phyloP scores from a whole-genome alignment of 2,113 vertebrate genomes.

The Pimephales promelas region DNA sequence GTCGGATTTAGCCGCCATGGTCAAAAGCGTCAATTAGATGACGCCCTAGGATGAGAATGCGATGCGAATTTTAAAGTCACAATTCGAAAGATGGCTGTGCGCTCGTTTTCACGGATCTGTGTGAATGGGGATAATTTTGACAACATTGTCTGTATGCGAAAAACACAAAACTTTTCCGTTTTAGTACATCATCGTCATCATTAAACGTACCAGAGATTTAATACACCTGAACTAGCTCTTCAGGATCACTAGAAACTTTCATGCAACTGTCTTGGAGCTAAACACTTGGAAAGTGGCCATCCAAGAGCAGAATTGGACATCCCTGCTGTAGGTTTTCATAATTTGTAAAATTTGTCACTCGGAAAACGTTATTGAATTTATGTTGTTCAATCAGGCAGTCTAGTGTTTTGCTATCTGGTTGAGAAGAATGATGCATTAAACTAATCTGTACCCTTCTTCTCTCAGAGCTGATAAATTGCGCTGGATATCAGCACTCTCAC shows the following conservation, averaged over 20 bases:
- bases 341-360: neutral
- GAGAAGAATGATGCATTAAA: neutral
- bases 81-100: too few species aligned
- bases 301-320: neutral
- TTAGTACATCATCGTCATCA: too few species aligned
- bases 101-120: too few species aligned
- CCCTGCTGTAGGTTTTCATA: neutral
- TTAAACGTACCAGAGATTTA: too few species aligned
- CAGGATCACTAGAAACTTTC: neutral
- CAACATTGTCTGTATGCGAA: too few species aligned
- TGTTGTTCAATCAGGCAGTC: neutral
- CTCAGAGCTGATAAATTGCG: conserved; percentile 91
- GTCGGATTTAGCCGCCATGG: too few species aligned
- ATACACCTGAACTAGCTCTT: neutral
- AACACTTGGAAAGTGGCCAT: neutral
- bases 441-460: conserved; percentile 10
- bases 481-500: conserved; percentile 91
- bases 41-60: too few species aligned
- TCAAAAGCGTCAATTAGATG: too few species aligned
- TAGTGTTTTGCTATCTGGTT: neutral
- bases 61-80: too few species aligned
- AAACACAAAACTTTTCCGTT: too few species aligned
- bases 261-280: neutral
- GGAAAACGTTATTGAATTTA: neutral
- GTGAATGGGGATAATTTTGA: too few species aligned